Percentiles rank a stretch among this genome's conserved stretches.
phyloP scores from a whole-genome alignment of 1,140 invertebrate species.

The Drosophila nikananu region DNA sequence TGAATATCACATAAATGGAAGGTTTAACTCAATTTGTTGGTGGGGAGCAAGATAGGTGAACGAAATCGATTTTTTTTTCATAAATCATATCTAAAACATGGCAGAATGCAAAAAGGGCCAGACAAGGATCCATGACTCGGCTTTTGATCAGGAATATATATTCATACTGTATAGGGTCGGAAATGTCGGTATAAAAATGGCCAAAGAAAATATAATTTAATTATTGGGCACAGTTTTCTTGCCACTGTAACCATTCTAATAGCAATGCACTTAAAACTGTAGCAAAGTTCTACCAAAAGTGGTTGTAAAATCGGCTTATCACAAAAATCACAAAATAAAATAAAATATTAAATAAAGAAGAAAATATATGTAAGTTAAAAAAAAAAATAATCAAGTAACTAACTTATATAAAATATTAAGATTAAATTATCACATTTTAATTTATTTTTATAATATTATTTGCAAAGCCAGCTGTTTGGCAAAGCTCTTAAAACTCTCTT shows the following conservation, averaged over 20 bases:
- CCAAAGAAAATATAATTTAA: no score
- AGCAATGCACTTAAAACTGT: not conserved
- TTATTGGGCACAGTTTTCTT: not conserved
- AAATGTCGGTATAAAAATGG: no score
- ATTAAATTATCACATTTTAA: not conserved
- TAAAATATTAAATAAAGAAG: not conserved
- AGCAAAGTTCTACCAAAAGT: not conserved
- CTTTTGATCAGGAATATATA: no score
- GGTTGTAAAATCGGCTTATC: not conserved
- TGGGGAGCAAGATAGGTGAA: no score
- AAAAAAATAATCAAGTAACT: not conserved
- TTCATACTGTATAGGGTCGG: no score
- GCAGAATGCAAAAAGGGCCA: no score
- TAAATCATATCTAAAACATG: no score
- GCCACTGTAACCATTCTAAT: not conserved
- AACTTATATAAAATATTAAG: not conserved
- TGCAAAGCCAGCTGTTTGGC: not conserved
- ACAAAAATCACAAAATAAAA: not conserved
- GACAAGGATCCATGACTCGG: no score
- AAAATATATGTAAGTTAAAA: no score
- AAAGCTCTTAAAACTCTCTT: conserved; percentile 5
- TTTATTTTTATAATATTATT: not conserved
- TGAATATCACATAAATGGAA: no score
- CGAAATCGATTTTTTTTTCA: no score
- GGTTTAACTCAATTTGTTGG: no score